Conservation (phyloP, 2,888 invertebrate species). For the Eupithecia exiguata region DNA sequence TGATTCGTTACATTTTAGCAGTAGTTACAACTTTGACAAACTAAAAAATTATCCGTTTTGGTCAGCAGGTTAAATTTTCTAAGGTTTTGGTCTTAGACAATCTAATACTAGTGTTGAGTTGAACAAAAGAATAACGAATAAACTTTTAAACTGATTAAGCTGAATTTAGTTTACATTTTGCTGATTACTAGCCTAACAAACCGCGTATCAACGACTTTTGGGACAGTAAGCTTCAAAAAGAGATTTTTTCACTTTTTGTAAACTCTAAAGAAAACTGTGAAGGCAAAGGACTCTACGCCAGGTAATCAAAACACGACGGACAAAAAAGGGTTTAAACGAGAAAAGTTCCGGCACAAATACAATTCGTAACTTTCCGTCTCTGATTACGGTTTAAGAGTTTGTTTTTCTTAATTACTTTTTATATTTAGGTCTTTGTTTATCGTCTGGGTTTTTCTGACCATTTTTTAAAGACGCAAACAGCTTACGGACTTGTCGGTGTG, state of each 20-base stretch:
- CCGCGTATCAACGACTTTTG: background rate
- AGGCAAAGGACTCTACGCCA: background rate
- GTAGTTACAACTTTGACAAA: too few species aligned
- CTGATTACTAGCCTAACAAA: too few species aligned
- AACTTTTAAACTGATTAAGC: too few species aligned
- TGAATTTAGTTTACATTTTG: too few species aligned
- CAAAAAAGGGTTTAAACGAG: conserved; percentile 28
- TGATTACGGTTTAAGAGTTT: conserved; percentile 20
- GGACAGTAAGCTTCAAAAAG: background rate
- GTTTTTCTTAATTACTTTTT: conserved; percentile 10
- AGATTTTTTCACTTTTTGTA: background rate
- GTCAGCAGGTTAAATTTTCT: too few species aligned
- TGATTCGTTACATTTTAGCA: too few species aligned
- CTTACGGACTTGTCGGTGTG: too few species aligned
- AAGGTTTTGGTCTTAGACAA: too few species aligned
- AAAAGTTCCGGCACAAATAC: conserved; percentile 28
- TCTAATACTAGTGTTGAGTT: too few species aligned
- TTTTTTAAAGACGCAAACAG: background rate
- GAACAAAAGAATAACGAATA: too few species aligned
- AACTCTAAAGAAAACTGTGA: background rate
- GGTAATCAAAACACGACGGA: conserved; percentile 22
- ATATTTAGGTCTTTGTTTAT: background rate
- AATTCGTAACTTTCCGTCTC: conserved; percentile 18
- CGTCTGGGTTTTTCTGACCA: background rate
- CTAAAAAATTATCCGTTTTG: too few species aligned